Evolutionary conservation across 2,888 invertebrate species (phyloP).

Genomic region (Pomacea canaliculata): DNA sequence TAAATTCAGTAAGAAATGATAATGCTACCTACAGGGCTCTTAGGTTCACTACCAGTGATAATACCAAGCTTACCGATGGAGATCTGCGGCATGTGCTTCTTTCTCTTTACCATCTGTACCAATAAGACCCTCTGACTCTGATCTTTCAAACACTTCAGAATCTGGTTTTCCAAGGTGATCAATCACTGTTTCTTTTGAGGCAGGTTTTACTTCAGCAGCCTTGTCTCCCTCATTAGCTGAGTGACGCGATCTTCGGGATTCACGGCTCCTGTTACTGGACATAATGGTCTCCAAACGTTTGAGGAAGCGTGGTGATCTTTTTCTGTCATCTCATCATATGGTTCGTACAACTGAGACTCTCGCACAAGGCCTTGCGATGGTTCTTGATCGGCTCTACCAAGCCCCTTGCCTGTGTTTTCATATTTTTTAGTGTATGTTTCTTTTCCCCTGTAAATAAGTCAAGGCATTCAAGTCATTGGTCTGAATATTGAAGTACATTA

Average conservation of each 20-base stretch:
- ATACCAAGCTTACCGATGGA: no score
- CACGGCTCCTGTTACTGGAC: slow-evolving; percentile 7
- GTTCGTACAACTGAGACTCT: slow-evolving; percentile 20
- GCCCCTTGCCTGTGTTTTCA: not conserved
- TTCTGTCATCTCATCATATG: not conserved
- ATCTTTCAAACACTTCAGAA: slow-evolving; percentile 43
- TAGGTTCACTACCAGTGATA: no score
- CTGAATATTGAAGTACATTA: no score
- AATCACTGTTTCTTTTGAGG: not conserved
- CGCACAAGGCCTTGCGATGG: not conserved
- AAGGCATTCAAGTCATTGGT: no score
- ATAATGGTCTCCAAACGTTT: slow-evolving; percentile 4
- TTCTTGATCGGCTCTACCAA: not conserved
- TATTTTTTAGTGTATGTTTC: no score
- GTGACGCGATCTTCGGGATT: not conserved
- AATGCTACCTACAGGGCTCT: no score
- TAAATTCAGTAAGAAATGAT: no score
- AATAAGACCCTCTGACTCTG: slow-evolving; percentile 44
- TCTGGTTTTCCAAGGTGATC: not conserved
- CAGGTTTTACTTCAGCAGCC: not conserved
- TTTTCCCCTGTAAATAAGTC: no score
- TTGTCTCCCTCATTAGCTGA: slow-evolving; percentile 1
- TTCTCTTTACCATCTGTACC: no score
- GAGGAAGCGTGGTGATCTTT: slow-evolving; percentile 5
- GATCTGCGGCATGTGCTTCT: no score